A percentile compares a stretch with the other conserved stretches of the same genome.
These are phyloP conservation scores for Amphibalanus amphitrite DNA, from an alignment of 1,140 invertebrate genomes.

Conservation along the genomic window DNA sequence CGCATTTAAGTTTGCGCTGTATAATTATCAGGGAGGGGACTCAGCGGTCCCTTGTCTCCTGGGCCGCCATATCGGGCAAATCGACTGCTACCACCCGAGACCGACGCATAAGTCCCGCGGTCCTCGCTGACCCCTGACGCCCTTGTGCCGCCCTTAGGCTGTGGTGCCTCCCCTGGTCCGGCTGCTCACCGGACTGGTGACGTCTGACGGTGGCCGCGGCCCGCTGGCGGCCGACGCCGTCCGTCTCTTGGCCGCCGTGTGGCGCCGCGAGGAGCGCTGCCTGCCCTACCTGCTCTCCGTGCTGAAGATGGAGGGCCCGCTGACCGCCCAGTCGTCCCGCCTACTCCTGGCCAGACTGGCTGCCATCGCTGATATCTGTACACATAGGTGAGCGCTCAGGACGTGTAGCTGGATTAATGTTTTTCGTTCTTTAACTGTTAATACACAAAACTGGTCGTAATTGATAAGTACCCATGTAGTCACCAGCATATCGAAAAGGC, in stretches of 20 bases:
- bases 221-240: constrained; percentile 26
- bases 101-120: no score
- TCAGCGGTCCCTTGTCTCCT: no score
- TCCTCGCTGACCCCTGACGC: no score
- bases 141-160: not conserved
- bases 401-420: no score
- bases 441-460: no score
- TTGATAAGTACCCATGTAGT: no score
- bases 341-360: constrained; percentile 15
- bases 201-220: constrained; percentile 32
- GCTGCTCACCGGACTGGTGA: constrained; percentile 33
- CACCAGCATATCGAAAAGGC: no score
- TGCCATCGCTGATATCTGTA: constrained; percentile 16
- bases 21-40: no score
- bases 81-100: no score
- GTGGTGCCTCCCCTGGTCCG: constrained; percentile 3
- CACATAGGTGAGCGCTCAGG: constrained; percentile 16
- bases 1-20: no score
- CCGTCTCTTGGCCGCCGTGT: constrained; percentile 33
- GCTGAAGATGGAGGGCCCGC: constrained; percentile 19
- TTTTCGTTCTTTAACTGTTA: no score
- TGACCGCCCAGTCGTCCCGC: constrained; percentile 7
- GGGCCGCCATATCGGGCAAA: no score
- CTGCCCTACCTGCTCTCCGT: constrained; percentile 33
- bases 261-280: constrained; percentile 31